A percentile compares a stretch with the other conserved stretches of the same genome.
Evolutionary conservation across 2,797 vertebrate species (phyloP).

Genomic region (Propithecus deckenii): DNA sequence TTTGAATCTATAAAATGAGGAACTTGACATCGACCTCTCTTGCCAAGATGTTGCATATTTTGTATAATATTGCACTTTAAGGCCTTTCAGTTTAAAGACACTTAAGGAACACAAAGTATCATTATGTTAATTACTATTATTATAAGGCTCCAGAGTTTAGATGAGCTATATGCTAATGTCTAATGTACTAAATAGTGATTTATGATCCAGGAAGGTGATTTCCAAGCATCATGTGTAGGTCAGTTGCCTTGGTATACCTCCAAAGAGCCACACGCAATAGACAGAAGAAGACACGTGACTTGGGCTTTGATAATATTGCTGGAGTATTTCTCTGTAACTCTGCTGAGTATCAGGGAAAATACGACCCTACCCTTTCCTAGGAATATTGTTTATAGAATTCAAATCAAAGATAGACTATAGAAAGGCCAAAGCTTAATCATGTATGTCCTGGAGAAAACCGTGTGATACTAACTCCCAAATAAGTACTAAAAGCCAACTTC

Average conservation of each 20-base stretch:
- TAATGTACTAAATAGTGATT: constrained; percentile 57
- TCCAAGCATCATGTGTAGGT: not conserved
- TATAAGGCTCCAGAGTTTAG: constrained; percentile 74
- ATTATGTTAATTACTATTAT: constrained; percentile 80
- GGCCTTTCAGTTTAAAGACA: constrained; percentile 71
- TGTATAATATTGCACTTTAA: constrained; percentile 67
- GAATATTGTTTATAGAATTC: not conserved
- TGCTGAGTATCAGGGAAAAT: not conserved
- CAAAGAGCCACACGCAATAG: not conserved
- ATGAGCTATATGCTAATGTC: constrained; percentile 62
- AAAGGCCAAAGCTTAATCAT: not conserved
- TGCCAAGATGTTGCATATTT: constrained; percentile 42
- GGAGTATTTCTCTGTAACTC: not conserved
- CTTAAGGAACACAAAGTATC: constrained; percentile 73
- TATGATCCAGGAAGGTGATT: constrained; percentile 46
- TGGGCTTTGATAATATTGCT: not conserved
- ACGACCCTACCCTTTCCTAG: not conserved
- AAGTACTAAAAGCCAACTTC: not conserved
- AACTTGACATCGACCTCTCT: constrained; percentile 56
- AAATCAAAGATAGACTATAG: constrained; percentile 30
- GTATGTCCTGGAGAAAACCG: not conserved
- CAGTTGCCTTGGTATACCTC: not conserved
- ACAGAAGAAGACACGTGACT: not conserved
- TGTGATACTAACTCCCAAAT: not conserved
- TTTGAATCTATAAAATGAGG: constrained; percentile 40